Percentiles rank a stretch among this genome's conserved stretches.
phyloP scores from a whole-genome alignment of 2,113 vertebrate genomes.

The Chloroceryle aenea region DNA sequence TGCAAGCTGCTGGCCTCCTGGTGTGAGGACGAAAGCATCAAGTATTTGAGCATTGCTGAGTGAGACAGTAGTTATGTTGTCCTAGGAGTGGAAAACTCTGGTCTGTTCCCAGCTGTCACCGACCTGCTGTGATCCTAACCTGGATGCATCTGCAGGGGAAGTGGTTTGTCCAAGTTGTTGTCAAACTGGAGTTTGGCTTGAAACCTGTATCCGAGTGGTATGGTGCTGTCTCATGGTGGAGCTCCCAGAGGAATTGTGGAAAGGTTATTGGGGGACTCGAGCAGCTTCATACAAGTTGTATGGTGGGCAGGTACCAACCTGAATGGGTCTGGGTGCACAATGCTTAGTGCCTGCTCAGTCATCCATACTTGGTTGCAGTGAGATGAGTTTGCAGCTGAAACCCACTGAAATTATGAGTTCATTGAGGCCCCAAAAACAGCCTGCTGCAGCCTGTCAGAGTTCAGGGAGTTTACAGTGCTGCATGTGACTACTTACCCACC shows the following conservation, averaged over 20 bases:
- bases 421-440: not conserved
- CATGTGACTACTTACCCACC: not conserved
- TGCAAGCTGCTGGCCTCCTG: not conserved
- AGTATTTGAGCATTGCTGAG: not conserved
- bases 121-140: not conserved
- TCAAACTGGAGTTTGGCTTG: not conserved
- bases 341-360: not conserved
- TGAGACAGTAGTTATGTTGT: not conserved
- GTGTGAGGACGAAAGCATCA: not conserved
- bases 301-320: not conserved
- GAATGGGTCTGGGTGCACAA: not conserved
- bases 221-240: not conserved
- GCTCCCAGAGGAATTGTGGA: not conserved
- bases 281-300: not conserved
- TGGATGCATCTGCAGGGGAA: not conserved
- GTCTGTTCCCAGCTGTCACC: not conserved
- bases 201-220: rapidly evolving
- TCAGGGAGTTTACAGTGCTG: not conserved
- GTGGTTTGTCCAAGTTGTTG: not conserved
- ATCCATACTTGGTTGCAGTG: not conserved
- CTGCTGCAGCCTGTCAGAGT: not conserved
- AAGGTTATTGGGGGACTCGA: not conserved
- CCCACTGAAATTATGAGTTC: not conserved
- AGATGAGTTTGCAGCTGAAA: not conserved
- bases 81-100: not conserved